Evolutionary conservation across 2,888 invertebrate species (phyloP), one percentile per base, ranked within the genome.

Genomic region (Lordiphosa fenestrarum): DNA sequence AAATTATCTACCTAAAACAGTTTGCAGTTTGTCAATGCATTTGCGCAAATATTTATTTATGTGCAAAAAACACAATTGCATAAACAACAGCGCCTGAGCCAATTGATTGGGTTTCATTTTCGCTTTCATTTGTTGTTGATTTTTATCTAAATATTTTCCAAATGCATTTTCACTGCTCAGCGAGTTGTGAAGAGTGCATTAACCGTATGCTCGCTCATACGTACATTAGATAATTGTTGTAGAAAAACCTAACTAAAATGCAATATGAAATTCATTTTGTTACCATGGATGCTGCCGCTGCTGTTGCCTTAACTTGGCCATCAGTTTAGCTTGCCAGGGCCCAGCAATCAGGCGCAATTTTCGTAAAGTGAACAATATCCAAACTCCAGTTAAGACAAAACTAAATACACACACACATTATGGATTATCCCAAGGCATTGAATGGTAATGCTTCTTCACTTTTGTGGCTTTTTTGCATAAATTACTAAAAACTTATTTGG

Each of bases 181-280:
- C 85, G 84, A 78, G 48, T 83, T 85, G 87, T 87, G 77, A 87
- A 87, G 56, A 82, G 87, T 83, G 87, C 87, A 87, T 86, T 87
- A 86, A 87, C 87, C 87, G 87, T 82, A 41, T 63, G 72, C 73
- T 60, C 74, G 70, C 72, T 72, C 81, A 74, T 63, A 75, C 76
- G 75, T 73, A 64, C 66, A 66, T 81, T 83, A 78, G 80, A 81
- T 80, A 82, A 51, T 60, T 66, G 48, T 54, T 67, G 53, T 54
- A 41, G 38, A 54, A 46, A 48, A 40, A 36, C 39, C 39, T 33
- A 44, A 48, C 38, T 39, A 59, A 52, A 46, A 21, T 37, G 35
- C 33, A 36, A 55, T 15, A 30, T 9, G 21, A 47, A 53, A 50
- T 35, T 40, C 53, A 58, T 54, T 42, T 40, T 59, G 52, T 59